Conservation (phyloP, 2,888 invertebrate species). For the Chaetoderma sp. region DNA sequence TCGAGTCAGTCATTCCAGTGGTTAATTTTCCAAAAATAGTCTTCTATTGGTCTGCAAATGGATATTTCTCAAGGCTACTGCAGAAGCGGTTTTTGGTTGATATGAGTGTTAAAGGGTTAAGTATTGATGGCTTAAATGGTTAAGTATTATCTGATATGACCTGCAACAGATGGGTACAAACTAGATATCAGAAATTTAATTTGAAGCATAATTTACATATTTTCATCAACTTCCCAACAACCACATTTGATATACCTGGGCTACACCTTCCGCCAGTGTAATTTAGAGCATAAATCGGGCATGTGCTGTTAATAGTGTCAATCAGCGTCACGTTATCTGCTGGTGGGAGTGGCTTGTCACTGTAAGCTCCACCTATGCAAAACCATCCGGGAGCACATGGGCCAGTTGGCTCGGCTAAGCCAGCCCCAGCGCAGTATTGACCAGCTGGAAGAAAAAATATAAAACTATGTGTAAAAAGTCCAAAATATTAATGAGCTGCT, state of each 20-base stretch:
- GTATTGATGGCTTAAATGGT: too few relatives aligned
- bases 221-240: background rate
- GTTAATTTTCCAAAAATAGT: too few relatives aligned
- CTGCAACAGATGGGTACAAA: too few relatives aligned
- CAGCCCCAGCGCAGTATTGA: constrained; percentile 58
- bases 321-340: constrained; percentile 42
- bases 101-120: too few relatives aligned
- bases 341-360: constrained; percentile 51
- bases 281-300: constrained; percentile 63
- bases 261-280: constrained; percentile 62
- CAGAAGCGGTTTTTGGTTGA: too few relatives aligned
- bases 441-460: constrained; percentile 52
- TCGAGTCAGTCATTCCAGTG: too few relatives aligned
- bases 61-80: too few relatives aligned
- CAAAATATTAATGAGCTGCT: constrained; percentile 8
- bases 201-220: too few relatives aligned
- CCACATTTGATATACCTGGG: constrained; percentile 53
- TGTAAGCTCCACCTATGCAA: constrained; percentile 62
- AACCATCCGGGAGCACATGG: constrained; percentile 64
- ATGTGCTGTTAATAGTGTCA: constrained; percentile 48
- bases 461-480: too few relatives aligned
- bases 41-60: too few relatives aligned
- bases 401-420: constrained; percentile 57
- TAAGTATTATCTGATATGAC: too few relatives aligned
- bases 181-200: too few relatives aligned